Evolutionary conservation across 2,888 invertebrate genomes (phyloP), one percentile per base, ranked within the genome.

Genomic region (Drosophila parthenogenetica): DNA sequence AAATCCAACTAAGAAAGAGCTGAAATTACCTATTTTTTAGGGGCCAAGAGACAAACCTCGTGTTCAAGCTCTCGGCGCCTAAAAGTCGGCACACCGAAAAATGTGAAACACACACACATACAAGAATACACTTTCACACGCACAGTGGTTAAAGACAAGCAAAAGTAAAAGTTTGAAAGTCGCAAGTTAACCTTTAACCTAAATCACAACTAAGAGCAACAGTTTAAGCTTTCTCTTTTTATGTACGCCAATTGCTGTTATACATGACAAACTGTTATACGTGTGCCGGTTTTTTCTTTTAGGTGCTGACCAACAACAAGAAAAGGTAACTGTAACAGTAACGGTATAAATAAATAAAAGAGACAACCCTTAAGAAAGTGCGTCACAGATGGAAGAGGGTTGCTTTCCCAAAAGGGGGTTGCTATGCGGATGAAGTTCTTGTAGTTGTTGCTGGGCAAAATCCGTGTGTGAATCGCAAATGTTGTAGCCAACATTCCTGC

Each of bases 161-260:
- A 79, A 83, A 83, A 86, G 83, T 83, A 83, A 86, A 83, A 83
- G 87, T 83, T 81, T 76, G 73, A 70, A 66, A 79, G 62, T 70
- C 71, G 71, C 54, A 64, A 65, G 66, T 75, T 87, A 80, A 87
- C 82, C 85, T 85, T 85, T 85, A 85, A 85, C 85, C 85, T 75
- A 87, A 87, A 85, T 85, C 75, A 70, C 69, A 69, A 67, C 69
- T 74, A 80, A 83, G 83, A 86, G 82, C 82, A 83, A 85, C 79
- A 84, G 84, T 75, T 79, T 55, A 62, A 57, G 67, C 79, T 81
- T 79, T 84, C 73, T 75, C 55, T 35, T 68, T 54, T 22, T 39
- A n/a, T 29, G 48, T 14, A 14, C 46, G 11, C 3, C 3, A 14
- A 5, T n/a, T 13, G 17, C 40, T 82, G 69, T 83, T 84, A 73